Evolutionary conservation across 2,888 invertebrate genomes (phyloP).

Genomic region (Lathronympha strigana): DNA sequence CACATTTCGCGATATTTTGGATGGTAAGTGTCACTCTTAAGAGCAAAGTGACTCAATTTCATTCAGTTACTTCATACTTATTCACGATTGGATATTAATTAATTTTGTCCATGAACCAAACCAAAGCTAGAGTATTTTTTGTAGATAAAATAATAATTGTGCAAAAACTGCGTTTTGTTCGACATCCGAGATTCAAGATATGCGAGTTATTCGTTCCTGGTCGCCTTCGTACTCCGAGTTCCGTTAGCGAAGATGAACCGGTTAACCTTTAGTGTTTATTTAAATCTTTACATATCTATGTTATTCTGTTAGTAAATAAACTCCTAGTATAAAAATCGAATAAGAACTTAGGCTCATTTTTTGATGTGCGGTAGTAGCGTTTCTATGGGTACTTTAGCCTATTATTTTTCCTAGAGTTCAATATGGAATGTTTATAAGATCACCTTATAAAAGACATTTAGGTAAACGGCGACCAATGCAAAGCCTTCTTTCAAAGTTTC

Average conservation of each 20-base stretch:
- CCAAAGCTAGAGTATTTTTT: neutral
- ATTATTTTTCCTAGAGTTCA: neutral
- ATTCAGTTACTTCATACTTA: too few relatives aligned
- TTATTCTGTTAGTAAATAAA: neutral
- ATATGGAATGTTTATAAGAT: neutral
- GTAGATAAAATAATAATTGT: neutral
- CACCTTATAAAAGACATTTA: constrained; percentile 30
- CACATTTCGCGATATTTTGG: too few relatives aligned
- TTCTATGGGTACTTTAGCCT: too few relatives aligned
- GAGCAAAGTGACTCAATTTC: too few relatives aligned
- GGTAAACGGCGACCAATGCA: constrained; percentile 39
- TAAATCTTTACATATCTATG: neutral
- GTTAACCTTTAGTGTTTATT: constrained; percentile 22
- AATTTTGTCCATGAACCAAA: too few relatives aligned
- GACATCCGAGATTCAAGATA: neutral
- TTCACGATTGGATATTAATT: too few relatives aligned
- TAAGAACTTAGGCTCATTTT: too few relatives aligned
- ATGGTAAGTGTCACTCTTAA: too few relatives aligned
- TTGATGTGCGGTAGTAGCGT: too few relatives aligned
- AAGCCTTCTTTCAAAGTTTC: constrained; percentile 46
- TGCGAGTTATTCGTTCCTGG: constrained; percentile 16
- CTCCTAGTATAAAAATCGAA: too few relatives aligned
- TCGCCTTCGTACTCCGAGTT: constrained; percentile 13
- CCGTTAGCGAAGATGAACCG: constrained; percentile 30
- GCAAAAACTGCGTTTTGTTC: neutral